Evolutionary conservation across 2,888 invertebrate species (phyloP).

Genomic region (Stenotaenia linearis): DNA sequence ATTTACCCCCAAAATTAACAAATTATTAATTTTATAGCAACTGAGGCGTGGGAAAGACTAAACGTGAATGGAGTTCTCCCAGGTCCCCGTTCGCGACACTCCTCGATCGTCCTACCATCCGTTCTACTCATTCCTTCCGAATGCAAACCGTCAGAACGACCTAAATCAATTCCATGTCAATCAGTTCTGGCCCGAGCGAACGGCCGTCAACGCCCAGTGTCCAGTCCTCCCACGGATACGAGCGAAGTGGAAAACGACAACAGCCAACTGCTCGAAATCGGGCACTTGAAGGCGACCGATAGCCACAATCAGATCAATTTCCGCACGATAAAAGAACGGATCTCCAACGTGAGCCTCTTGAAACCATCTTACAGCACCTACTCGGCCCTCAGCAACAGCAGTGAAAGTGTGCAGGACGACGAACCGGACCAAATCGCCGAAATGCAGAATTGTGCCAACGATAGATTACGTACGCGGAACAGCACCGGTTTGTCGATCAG

Average conservation of each 20-base stretch:
- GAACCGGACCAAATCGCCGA: slow-evolving; percentile 7
- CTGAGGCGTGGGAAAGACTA: slow-evolving; percentile 70
- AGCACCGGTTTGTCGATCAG: background rate
- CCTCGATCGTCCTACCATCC: slow-evolving; percentile 38
- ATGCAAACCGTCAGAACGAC: background rate
- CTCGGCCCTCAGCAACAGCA: slow-evolving; percentile 36
- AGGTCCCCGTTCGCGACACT: slow-evolving; percentile 40
- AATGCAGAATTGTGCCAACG: slow-evolving; percentile 14
- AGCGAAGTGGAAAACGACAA: background rate
- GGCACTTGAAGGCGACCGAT: background rate
- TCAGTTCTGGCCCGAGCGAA: background rate
- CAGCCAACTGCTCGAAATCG: background rate
- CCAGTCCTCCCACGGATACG: slow-evolving; percentile 17
- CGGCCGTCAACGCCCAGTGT: slow-evolving; percentile 8
- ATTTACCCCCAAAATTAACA: background rate
- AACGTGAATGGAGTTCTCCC: slow-evolving; percentile 39
- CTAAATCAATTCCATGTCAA: slow-evolving; percentile 31
- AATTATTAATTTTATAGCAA: slow-evolving; percentile 51
- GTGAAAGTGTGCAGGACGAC: slow-evolving; percentile 36
- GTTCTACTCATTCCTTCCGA: slow-evolving; percentile 34
- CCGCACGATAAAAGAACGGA: slow-evolving; percentile 32
- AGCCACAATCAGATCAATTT: slow-evolving; percentile 32
- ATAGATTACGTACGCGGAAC: background rate
- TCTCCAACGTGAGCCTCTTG: slow-evolving; percentile 35
- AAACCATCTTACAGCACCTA: slow-evolving; percentile 35